These are phyloP conservation scores for Schizotus pectinicornis DNA, from an alignment of 2,888 invertebrate genomes.

Conservation along the genomic window DNA sequence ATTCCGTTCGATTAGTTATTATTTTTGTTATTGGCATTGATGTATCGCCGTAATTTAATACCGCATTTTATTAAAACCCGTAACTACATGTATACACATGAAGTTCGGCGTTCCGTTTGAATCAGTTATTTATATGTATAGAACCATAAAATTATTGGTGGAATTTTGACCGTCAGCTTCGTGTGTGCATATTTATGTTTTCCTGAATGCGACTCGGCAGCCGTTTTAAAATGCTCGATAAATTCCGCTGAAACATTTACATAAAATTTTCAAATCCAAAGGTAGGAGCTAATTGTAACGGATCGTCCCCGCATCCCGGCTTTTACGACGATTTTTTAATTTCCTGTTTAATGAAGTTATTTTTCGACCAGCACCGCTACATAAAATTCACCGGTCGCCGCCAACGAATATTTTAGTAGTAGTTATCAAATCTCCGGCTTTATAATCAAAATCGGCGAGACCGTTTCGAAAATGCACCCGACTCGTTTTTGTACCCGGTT, in stretches of 20 bases:
- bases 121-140: constrained; percentile 3
- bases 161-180: constrained; percentile 5
- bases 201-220: neutral
- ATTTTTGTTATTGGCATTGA: neutral
- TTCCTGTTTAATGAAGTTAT: too few species aligned
- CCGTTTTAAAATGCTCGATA: neutral
- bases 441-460: too few species aligned
- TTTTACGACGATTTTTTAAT: too few species aligned
- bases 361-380: too few species aligned
- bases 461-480: too few species aligned
- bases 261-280: neutral
- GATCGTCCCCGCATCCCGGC: too few species aligned
- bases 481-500: too few species aligned
- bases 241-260: neutral
- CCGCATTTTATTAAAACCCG: neutral
- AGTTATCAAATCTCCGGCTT: too few species aligned
- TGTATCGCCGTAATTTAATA: constrained; percentile 11
- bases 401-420: too few species aligned
- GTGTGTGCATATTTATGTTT: constrained; percentile 5
- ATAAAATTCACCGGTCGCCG: too few species aligned
- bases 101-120: neutral
- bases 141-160: neutral
- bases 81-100: constrained; percentile 9
- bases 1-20: too few species aligned
- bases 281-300: too few species aligned